Percentiles rank a stretch among this genome's conserved stretches.
Conservation (phyloP, 2,113 vertebrate species). For the Erinaceus europaeus region DNA sequence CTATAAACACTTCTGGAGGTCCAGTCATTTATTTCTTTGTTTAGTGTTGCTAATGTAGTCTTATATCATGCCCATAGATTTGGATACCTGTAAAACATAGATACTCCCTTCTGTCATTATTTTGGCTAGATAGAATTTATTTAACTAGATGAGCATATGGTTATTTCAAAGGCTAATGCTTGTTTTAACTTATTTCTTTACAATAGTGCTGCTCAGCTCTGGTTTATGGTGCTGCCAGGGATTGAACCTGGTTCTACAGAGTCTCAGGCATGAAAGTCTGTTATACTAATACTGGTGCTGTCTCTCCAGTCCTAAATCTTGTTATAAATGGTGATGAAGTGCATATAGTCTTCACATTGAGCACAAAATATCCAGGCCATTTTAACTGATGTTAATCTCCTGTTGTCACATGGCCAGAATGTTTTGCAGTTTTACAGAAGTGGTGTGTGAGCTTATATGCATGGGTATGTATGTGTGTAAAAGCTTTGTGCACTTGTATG, state of each 20-base stretch:
- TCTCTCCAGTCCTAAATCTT: too few relatives aligned
- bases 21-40: not conserved
- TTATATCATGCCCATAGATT: not conserved
- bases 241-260: too few relatives aligned
- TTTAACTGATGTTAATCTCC: not conserved
- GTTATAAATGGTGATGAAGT: not conserved
- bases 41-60: not conserved
- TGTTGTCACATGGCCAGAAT: not conserved
- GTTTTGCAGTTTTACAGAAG: not conserved
- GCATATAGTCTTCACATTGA: not conserved
- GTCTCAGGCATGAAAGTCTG: too few relatives aligned
- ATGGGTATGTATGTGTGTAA: not conserved
- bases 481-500: not conserved
- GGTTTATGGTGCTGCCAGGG: too few relatives aligned
- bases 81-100: not conserved
- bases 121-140: not conserved
- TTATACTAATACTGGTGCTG: too few relatives aligned
- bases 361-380: not conserved
- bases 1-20: too few relatives aligned
- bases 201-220: too few relatives aligned
- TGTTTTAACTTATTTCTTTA: too few relatives aligned
- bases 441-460: not conserved
- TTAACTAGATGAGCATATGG: not conserved
- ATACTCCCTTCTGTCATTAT: not conserved
- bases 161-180: not conserved